Conservation (phyloP, 1,140 invertebrate species). For the Paraescarpia echinospica region DNA sequence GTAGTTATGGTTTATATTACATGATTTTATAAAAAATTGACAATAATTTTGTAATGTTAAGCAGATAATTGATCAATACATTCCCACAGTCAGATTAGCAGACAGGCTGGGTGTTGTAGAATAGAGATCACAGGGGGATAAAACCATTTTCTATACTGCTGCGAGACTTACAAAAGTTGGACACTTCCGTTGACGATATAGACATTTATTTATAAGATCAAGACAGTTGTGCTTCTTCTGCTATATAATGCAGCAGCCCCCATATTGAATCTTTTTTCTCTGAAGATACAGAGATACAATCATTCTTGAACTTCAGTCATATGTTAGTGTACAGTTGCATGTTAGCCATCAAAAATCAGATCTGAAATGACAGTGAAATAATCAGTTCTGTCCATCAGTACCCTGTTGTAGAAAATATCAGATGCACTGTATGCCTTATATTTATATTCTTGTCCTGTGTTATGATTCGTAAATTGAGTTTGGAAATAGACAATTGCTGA, state of each 20-base stretch:
- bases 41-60: background rate
- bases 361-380: background rate
- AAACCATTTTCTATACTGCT: background rate
- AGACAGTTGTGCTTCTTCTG: background rate
- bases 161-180: too few species aligned
- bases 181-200: background rate
- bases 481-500: background rate
- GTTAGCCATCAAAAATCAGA: background rate
- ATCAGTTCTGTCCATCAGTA: background rate
- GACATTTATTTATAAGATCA: background rate
- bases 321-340: background rate
- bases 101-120: background rate
- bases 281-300: background rate
- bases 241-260: background rate
- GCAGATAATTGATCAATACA: background rate
- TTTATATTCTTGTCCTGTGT: background rate
- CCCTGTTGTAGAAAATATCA: background rate
- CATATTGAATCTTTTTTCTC: background rate
- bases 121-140: background rate
- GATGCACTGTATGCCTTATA: background rate
- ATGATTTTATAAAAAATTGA: background rate
- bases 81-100: background rate
- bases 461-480: background rate
- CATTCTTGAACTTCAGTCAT: background rate
- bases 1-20: background rate